Base-by-base conservation (phyloP, 2,888 invertebrate species). In the Hydropsyche betteni region DNA sequence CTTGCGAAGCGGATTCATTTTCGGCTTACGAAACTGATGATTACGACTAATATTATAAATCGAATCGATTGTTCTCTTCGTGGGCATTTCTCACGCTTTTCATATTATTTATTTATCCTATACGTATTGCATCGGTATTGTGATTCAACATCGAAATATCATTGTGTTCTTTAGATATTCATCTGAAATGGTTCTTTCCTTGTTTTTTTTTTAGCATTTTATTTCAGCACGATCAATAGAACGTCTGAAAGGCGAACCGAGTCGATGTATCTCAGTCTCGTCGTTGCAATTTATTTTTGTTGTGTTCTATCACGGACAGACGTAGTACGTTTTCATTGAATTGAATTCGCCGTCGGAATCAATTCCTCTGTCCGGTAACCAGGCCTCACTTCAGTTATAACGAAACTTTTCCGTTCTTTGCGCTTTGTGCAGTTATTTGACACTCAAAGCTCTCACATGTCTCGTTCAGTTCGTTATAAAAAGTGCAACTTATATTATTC, bases 1-100 rank as follows among this genome's bases (percentile, higher is more conserved):
- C 64, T 64, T 64, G 36, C 64, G 36, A 36, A 64, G 44, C 36
- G 34, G 36, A 64, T 64, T 64, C 36, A 64, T 64, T 64, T 34
- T 8, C 7, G 64, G 36, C 12, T 64, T 34, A 34, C 36, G 33
- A 34, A 64, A n/a, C 12, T 1, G 12, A 44, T 10, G 44, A 44
- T 44, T 44, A 44, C 44, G 44, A 44, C 44, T 44, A 44, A 44
- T 44, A 10, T 44, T 44, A 8, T 44, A 10, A 44, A 44, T 44
- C 44, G 10, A 10, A 44, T 44, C 44, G 10, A 44, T 44, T 44
- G 44, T 44, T 44, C 44, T 44, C 44, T 44, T 44, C 44, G 24
- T 24, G 24, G 24, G 24, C 24, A 24, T 24, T 24, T 44, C 44
- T 44, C 44, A 44, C 44, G 44, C 44, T 44, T 24, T 24, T 24